These are phyloP conservation scores for Reticulitermes lucifugus DNA, from an alignment of 2,888 invertebrate species.

Conservation along the genomic window DNA sequence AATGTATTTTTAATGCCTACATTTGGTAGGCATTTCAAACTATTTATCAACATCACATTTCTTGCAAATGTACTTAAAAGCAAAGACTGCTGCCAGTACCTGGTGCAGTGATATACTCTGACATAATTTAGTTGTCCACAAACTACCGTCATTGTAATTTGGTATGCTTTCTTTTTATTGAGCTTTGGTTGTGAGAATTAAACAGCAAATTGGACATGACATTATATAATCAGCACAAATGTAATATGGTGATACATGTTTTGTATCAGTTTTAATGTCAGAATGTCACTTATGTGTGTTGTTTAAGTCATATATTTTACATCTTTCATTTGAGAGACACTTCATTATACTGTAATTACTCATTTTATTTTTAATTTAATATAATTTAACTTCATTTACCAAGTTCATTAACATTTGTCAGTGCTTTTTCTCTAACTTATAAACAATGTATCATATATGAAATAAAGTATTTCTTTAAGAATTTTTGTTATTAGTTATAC, in stretches of 20 bases:
- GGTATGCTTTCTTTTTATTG: neutral
- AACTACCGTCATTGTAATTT: neutral
- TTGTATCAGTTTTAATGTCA: neutral
- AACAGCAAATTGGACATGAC: neutral
- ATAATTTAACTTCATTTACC: neutral
- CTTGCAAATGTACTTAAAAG: neutral
- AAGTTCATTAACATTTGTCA: neutral
- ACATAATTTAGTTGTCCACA: neutral
- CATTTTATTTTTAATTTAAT: neutral
- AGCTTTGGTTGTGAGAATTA: constrained; percentile 17
- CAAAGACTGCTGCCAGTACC: neutral
- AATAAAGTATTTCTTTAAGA: constrained; percentile 4
- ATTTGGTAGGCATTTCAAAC: neutral
- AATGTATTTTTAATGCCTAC: neutral
- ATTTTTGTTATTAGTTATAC: neutral
- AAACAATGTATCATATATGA: neutral
- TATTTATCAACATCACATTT: neutral
- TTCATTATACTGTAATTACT: neutral
- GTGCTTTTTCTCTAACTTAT: neutral
- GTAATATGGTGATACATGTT: neutral
- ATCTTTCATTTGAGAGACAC: neutral
- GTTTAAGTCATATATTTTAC: neutral
- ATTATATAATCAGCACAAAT: constrained; percentile 3
- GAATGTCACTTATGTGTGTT: neutral
- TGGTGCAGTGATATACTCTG: neutral